Percentiles rank a stretch among this genome's conserved stretches.
phyloP scores from a whole-genome alignment of 2,113 vertebrate species.

The Etia nguti region DNA sequence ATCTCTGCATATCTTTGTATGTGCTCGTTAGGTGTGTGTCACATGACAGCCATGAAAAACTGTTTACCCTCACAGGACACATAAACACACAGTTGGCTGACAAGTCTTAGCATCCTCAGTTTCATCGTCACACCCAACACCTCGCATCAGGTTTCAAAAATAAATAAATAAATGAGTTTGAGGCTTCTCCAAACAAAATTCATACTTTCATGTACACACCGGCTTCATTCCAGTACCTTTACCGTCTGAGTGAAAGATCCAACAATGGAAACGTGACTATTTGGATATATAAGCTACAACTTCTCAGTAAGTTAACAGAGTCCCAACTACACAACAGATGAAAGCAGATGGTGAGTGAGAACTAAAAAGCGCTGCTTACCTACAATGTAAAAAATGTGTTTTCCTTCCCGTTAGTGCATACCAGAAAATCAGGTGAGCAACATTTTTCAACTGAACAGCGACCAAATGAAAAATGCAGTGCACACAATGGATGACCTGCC shows the following conservation, averaged over 20 bases:
- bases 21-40: not conserved
- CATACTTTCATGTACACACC: too few relatives aligned
- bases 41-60: fast-evolving
- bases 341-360: fast-evolving
- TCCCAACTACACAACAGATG: not conserved
- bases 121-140: too few relatives aligned
- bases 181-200: too few relatives aligned
- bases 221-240: not conserved
- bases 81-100: not conserved
- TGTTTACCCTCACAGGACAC: not conserved
- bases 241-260: not conserved
- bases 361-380: not conserved
- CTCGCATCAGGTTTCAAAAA: too few relatives aligned
- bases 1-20: not conserved
- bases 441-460: not conserved
- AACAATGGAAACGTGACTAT: not conserved
- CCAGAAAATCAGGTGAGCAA: not conserved
- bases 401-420: not conserved
- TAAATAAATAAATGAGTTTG: too few relatives aligned
- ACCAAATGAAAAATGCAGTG: not conserved
- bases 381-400: not conserved
- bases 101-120: too few relatives aligned
- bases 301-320: not conserved
- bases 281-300: not conserved
- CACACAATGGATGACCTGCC: not conserved